Conservation (phyloP, 2,888 invertebrate genomes). For the Drosophila picticornis region DNA sequence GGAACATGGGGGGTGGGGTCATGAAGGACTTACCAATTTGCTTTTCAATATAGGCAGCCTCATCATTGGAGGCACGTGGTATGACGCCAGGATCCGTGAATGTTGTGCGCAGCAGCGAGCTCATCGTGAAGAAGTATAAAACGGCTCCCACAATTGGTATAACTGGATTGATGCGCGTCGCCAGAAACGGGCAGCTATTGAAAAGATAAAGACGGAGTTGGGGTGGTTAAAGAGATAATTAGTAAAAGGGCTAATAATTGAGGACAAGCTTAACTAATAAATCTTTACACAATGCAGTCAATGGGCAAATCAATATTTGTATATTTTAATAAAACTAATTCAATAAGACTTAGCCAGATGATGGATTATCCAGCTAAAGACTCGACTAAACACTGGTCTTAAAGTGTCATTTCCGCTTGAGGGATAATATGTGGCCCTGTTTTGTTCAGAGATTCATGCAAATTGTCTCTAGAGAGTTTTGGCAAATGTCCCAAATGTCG, state of each 20-base stretch:
- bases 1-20: too few relatives aligned
- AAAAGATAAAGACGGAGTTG: constrained; percentile 31
- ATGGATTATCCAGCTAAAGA: background rate
- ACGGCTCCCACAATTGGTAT: constrained; percentile 97
- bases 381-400: background rate
- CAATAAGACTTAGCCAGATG: background rate
- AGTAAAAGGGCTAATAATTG: constrained; percentile 7
- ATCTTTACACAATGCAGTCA: background rate
- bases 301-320: background rate
- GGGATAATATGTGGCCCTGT: background rate
- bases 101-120: constrained; percentile 95
- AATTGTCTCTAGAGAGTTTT: constrained; percentile 59
- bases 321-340: constrained; percentile 1
- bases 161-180: constrained; percentile 93
- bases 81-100: constrained; percentile 98
- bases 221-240: constrained; percentile 8
- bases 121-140: constrained; percentile 96
- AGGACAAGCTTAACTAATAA: background rate
- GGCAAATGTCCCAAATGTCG: constrained; percentile 71
- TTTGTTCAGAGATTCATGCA: constrained; percentile 56
- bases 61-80: constrained; percentile 94
- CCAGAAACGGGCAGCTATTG: constrained; percentile 95
- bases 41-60: constrained; percentile 95
- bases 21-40: constrained; percentile 89
- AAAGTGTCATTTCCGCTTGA: constrained; percentile 23